Percentiles rank a stretch among this genome's conserved stretches.
These are phyloP conservation scores for Neotragus pygmaeus DNA, from an alignment of 2,113 vertebrate genomes.

Conservation along the genomic window DNA sequence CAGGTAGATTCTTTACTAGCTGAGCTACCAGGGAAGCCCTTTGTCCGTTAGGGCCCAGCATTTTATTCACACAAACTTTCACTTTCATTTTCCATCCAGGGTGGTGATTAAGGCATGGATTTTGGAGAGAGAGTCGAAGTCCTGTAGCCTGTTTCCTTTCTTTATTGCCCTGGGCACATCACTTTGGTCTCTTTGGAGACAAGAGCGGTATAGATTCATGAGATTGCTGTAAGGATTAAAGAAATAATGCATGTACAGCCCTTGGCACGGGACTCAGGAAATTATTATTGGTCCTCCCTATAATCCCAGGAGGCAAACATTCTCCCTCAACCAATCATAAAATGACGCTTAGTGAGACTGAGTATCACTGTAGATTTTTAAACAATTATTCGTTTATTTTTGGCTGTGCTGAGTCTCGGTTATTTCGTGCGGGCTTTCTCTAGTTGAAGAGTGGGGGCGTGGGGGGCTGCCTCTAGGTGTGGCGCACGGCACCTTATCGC, in stretches of 20 bases:
- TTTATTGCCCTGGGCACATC: neutral
- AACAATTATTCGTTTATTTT: neutral
- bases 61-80: neutral
- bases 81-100: neutral
- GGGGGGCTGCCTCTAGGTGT: neutral
- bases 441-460: neutral
- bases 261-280: neutral
- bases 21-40: neutral
- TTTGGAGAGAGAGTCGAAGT: neutral
- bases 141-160: neutral
- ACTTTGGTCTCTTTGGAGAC: neutral
- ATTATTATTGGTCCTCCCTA: neutral
- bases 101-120: no score
- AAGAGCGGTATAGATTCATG: neutral
- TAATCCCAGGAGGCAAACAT: neutral
- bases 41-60: neutral
- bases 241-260: neutral
- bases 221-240: neutral
- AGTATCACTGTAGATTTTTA: neutral
- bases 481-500: fast-evolving
- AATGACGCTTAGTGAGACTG: neutral
- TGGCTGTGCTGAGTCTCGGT: neutral
- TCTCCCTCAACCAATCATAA: neutral
- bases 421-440: neutral
- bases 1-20: neutral